phyloP scores from a whole-genome alignment of 53 echinoderm and acorn worm genomes.

The Stichopus horrens region DNA sequence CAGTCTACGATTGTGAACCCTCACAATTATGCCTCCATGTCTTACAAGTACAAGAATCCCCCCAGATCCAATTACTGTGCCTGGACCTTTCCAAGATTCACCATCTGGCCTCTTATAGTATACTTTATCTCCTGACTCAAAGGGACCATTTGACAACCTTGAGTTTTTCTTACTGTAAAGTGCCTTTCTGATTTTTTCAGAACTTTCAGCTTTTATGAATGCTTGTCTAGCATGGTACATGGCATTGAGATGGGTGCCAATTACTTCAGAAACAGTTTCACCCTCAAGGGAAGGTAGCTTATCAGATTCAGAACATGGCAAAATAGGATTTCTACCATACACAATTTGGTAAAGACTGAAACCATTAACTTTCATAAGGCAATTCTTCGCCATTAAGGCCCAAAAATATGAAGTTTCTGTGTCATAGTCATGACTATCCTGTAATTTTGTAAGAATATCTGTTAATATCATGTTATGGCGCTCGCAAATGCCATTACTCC shows the following conservation, averaged over 20 bases:
- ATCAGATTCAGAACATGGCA: slow-evolving; percentile 7
- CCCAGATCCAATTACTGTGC: slow-evolving; percentile 35
- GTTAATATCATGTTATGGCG: slow-evolving; percentile 13
- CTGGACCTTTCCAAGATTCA: slow-evolving; percentile 38
- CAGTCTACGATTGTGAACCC: slow-evolving; percentile 42
- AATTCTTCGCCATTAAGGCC: slow-evolving; percentile 33
- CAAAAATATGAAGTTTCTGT: not conserved
- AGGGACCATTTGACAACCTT: not conserved
- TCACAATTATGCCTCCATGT: slow-evolving; percentile 42
- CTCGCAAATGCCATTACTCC: slow-evolving; percentile 27
- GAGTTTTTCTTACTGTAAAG: not conserved
- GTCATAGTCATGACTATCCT: slow-evolving; percentile 1
- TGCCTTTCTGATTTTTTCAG: slow-evolving; percentile 41
- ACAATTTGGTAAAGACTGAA: slow-evolving; percentile 39
- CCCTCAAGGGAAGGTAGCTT: slow-evolving; percentile 37
- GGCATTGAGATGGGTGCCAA: slow-evolving; percentile 42
- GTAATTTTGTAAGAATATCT: not conserved
- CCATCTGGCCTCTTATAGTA: slow-evolving; percentile 35
- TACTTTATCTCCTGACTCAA: slow-evolving; percentile 13
- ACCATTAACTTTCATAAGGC: slow-evolving; percentile 29
- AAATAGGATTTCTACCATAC: slow-evolving; percentile 36
- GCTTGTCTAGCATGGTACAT: slow-evolving; percentile 47
- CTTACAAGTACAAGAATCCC: slow-evolving; percentile 37
- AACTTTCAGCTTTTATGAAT: slow-evolving; percentile 45
- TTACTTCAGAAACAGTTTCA: slow-evolving; percentile 9